These are phyloP conservation scores for Panonychus citri DNA, from an alignment of 1,140 invertebrate genomes.

Conservation along the genomic window DNA sequence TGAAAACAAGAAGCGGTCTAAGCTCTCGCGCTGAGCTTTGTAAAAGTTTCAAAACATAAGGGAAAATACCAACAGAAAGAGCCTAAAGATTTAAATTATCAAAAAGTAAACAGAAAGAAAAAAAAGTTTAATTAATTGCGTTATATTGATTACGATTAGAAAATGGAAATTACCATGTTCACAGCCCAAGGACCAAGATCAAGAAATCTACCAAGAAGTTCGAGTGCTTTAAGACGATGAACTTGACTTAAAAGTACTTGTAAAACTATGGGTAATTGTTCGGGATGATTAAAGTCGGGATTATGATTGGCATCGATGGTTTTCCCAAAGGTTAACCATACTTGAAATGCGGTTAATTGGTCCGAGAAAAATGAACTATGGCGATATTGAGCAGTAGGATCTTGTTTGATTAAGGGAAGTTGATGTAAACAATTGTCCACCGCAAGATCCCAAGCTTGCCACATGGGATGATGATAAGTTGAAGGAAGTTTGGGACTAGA, in stretches of 20 bases:
- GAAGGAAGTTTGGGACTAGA: slow-evolving; percentile 70
- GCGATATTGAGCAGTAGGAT: slow-evolving; percentile 17
- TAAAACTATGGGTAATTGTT: slow-evolving; percentile 90
- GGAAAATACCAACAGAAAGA: slow-evolving; percentile 91
- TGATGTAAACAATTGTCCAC: slow-evolving; percentile 78
- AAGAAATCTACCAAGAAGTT: slow-evolving; percentile 79
- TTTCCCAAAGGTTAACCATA: slow-evolving; percentile 64
- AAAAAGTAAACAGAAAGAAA: slow-evolving; percentile 5
- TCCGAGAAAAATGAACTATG: slow-evolving; percentile 90
- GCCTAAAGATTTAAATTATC: slow-evolving; percentile 32
- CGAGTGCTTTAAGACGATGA: slow-evolving; percentile 75
- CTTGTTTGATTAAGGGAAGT: slow-evolving; percentile 45
- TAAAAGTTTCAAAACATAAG: slow-evolving; percentile 84
- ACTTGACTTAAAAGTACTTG: slow-evolving; percentile 84
- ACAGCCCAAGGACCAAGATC: slow-evolving; percentile 94
- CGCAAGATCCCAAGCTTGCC: slow-evolving; percentile 87
- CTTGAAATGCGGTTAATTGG: slow-evolving; percentile 92
- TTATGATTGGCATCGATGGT: not conserved
- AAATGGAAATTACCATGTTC: slow-evolving; percentile 34
- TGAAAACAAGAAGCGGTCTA: slow-evolving; percentile 75
- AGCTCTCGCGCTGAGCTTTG: slow-evolving; percentile 80
- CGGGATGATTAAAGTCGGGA: slow-evolving; percentile 43
- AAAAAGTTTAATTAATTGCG: not conserved
- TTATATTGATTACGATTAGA: not conserved
- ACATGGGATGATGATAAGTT: slow-evolving; percentile 47